These are phyloP conservation scores for Drosophila dunni DNA, from an alignment of 1,140 invertebrate species.

Conservation along the genomic window DNA sequence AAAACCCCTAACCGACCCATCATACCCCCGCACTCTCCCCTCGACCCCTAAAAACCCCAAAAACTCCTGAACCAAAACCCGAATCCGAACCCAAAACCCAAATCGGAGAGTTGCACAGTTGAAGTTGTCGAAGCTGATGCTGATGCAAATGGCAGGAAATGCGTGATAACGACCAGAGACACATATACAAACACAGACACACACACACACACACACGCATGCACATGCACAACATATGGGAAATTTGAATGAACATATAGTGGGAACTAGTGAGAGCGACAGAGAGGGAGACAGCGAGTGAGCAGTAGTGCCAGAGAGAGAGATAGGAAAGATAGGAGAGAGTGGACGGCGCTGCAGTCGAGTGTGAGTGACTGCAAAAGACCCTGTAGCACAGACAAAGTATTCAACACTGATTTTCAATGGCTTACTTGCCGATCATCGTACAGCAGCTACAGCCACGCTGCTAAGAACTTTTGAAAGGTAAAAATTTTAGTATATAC, in stretches of 20 bases:
- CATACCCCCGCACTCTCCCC: too few species aligned
- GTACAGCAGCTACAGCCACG: too few species aligned
- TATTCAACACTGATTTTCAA: too few species aligned
- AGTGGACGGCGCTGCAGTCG: too few species aligned
- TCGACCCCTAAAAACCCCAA: background rate
- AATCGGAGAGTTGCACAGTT: slow-evolving; percentile 4
- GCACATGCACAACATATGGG: slow-evolving; percentile 55
- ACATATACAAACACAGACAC: slow-evolving; percentile 36
- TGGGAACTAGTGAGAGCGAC: background rate
- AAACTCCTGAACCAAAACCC: background rate
- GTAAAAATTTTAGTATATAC: too few species aligned
- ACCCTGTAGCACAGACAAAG: too few species aligned
- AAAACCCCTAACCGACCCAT: too few species aligned
- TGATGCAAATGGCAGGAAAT: slow-evolving; percentile 79
- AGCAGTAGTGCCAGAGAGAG: background rate
- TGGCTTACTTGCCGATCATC: too few species aligned
- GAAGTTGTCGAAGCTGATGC: slow-evolving; percentile 42
- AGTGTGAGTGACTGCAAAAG: too few species aligned
- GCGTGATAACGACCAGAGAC: slow-evolving; percentile 76
- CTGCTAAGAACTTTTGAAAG: too few species aligned
- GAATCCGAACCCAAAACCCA: background rate
- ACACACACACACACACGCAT: slow-evolving; percentile 3
- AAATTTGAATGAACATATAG: slow-evolving; percentile 66
- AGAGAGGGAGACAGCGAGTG: background rate
- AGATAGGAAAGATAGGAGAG: background rate